phyloP scores from a whole-genome alignment of 2,113 vertebrate species.

The rabbit (Oryctolagus cuniculus) region mOryCun1.1 NC_091447.1:48397001-48397500 shows the following conservation, averaged over 20 bases:
- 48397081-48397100: background rate
- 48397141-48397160: background rate
- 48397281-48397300: background rate
- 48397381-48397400: background rate
- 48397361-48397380: background rate
- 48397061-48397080: background rate
- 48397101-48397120: background rate
- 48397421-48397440: background rate
- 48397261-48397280: background rate
- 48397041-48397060: constrained; percentile 27
- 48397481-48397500: background rate
- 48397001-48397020: background rate
- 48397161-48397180: background rate
- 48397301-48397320: constrained; percentile 33
- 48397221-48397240: background rate
- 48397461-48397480: constrained; percentile 6
- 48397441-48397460: background rate
- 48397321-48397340: constrained; percentile 25
- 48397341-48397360: background rate
- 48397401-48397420: background rate
- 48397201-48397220: background rate
- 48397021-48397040: background rate
- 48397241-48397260: constrained; percentile 5
- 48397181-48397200: background rate
- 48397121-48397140: background rate